phyloP scores from a whole-genome alignment of 2,888 invertebrate genomes.

The Caenorhabditis imperialis region DNA sequence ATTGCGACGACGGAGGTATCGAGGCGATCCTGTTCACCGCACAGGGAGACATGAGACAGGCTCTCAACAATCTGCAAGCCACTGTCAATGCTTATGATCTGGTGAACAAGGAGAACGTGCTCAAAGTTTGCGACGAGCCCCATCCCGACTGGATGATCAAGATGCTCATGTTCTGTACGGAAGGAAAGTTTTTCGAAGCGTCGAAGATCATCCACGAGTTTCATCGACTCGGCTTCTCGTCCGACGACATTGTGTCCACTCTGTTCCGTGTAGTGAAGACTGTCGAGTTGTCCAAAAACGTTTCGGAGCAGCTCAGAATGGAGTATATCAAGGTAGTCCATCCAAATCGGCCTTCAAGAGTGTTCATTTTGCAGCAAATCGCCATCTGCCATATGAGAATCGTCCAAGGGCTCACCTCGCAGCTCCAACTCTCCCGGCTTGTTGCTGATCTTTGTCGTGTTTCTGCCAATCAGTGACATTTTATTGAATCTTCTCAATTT shows the following conservation, averaged over 20 bases:
- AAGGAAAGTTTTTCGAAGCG: slow-evolving; percentile 81
- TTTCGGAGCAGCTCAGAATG: slow-evolving; percentile 88
- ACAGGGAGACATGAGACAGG: slow-evolving; percentile 97
- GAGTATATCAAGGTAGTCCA: slow-evolving; percentile 85
- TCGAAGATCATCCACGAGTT: slow-evolving; percentile 85
- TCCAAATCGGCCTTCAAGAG: not conserved
- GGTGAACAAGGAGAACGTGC: slow-evolving; percentile 93
- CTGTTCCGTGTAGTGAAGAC: slow-evolving; percentile 94
- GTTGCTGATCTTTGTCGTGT: slow-evolving; percentile 86
- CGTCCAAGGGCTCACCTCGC: slow-evolving; percentile 87
- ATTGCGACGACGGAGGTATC: slow-evolving; percentile 91
- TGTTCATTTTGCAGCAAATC: slow-evolving; percentile 84
- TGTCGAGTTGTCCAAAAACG: slow-evolving; percentile 86
- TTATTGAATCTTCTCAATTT: not conserved
- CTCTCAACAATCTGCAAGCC: slow-evolving; percentile 82
- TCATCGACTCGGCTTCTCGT: slow-evolving; percentile 92
- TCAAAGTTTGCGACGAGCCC: slow-evolving; percentile 97
- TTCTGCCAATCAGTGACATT: not conserved
- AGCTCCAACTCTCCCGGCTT: slow-evolving; percentile 92
- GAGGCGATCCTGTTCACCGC: slow-evolving; percentile 97
- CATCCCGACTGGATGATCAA: slow-evolving; percentile 93
- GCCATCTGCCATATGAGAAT: slow-evolving; percentile 91
- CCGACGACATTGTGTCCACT: slow-evolving; percentile 95
- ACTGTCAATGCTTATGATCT: slow-evolving; percentile 92
- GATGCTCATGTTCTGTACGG: slow-evolving; percentile 89